Evolutionary conservation across 2,797 vertebrate genomes (phyloP).

Genomic region (Acipenser transmontanus): DNA sequence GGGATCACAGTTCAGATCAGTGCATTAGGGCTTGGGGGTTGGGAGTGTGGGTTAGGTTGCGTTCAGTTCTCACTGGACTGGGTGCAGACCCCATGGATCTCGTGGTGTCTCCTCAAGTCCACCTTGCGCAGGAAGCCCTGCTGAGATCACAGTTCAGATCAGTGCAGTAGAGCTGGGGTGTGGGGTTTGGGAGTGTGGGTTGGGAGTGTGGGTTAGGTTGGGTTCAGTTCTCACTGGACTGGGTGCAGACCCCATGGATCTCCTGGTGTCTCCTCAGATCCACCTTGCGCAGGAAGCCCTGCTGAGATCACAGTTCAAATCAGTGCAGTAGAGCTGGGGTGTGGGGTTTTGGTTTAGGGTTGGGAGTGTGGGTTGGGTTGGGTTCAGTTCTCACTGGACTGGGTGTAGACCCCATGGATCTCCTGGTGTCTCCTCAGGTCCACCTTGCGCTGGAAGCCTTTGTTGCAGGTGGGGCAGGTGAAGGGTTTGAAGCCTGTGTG

Average conservation of each 20-base stretch:
- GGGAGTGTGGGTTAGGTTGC: no score
- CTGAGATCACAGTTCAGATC: conserved; percentile 12
- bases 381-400: neutral
- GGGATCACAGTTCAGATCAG: conserved; percentile 4
- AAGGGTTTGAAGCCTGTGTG: conserved; percentile 59
- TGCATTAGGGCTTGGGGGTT: no score
- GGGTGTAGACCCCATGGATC: conserved; percentile 33
- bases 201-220: no score
- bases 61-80: neutral
- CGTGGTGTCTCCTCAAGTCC: conserved; percentile 63
- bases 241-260: conserved; percentile 33
- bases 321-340: no score
- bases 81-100: conserved; percentile 38
- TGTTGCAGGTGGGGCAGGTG: conserved; percentile 47
- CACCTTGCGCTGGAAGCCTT: conserved; percentile 37
- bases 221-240: neutral
- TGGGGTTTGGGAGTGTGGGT: no score
- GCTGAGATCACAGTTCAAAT: conserved; percentile 14
- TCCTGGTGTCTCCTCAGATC: conserved; percentile 65
- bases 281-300: conserved; percentile 54
- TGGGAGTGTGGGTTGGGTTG: no score
- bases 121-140: conserved; percentile 55
- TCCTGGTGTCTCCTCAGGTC: conserved; percentile 65
- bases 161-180: no score
- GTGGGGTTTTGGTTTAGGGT: no score